Percentiles rank a stretch among this genome's conserved stretches.
These are phyloP conservation scores for Helicolenus hilgendorfi DNA, from an alignment of 2,797 vertebrate species.

Conservation along the genomic window DNA sequence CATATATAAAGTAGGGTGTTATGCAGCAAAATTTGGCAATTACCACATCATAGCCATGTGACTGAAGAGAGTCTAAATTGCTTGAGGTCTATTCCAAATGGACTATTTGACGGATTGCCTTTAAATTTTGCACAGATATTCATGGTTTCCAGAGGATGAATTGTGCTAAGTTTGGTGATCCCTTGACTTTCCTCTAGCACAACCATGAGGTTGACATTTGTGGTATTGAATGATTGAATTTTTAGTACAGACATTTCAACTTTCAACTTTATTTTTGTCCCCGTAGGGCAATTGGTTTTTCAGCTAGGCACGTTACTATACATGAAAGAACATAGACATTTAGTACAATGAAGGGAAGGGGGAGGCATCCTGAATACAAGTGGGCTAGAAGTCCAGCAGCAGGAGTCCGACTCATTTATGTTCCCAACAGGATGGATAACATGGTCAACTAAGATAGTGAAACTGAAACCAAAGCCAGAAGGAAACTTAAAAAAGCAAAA, in stretches of 20 bases:
- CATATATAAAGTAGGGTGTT: not conserved
- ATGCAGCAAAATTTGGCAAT: not conserved
- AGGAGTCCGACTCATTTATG: too few relatives aligned
- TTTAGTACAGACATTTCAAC: not conserved
- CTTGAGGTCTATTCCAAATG: not conserved
- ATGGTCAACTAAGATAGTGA: not conserved
- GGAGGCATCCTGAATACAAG: too few relatives aligned
- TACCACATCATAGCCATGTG: not conserved
- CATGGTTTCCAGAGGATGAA: not conserved
- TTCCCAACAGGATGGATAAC: too few relatives aligned
- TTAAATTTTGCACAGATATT: not conserved
- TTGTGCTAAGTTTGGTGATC: not conserved
- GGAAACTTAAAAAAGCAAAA: not conserved
- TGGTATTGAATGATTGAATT: not conserved
- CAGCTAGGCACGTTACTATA: too few relatives aligned
- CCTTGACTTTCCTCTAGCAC: not conserved
- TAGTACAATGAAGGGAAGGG: too few relatives aligned
- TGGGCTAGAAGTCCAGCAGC: too few relatives aligned
- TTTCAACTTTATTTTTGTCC: too few relatives aligned
- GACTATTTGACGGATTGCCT: not conserved
- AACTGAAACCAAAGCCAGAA: too few relatives aligned
- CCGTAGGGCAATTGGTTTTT: too few relatives aligned
- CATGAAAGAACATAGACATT: too few relatives aligned
- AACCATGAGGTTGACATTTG: not conserved
- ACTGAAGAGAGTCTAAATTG: not conserved